Percentiles rank a stretch among this genome's conserved stretches.
phyloP scores from a whole-genome alignment of 2,888 invertebrate genomes.

The Tachina lurida region DNA sequence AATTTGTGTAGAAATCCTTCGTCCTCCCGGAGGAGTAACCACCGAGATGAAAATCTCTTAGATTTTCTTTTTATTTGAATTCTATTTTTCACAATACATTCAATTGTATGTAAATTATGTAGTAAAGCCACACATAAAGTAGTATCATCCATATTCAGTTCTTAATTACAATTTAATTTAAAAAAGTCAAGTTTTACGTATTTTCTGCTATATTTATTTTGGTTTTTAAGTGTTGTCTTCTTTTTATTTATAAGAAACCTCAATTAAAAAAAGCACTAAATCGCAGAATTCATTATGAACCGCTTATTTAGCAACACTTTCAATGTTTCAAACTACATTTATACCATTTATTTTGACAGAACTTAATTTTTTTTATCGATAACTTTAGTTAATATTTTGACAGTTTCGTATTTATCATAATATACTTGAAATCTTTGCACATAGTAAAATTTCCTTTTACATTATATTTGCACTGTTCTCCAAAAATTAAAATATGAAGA shows the following conservation, averaged over 20 bases:
- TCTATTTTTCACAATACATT: neutral
- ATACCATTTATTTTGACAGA: too few relatives aligned
- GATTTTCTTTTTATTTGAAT: neutral
- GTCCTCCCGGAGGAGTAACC: conserved; percentile 17
- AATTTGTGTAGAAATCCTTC: conserved; percentile 23
- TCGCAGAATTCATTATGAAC: too few relatives aligned
- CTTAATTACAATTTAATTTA: neutral
- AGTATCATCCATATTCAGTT: neutral
- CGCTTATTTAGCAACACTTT: too few relatives aligned
- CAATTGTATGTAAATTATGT: conserved; percentile 1
- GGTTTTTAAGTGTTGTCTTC: neutral
- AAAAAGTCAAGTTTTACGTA: neutral
- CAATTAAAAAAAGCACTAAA: neutral
- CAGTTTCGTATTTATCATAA: too few relatives aligned
- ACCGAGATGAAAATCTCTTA: conserved; percentile 13
- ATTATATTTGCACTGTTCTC: too few relatives aligned
- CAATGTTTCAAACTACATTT: too few relatives aligned
- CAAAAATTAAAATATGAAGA: too few relatives aligned
- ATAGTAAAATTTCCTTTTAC: too few relatives aligned
- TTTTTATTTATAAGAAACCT: neutral
- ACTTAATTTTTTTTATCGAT: too few relatives aligned
- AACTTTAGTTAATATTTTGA: too few relatives aligned
- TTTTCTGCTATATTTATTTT: neutral
- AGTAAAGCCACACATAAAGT: neutral
- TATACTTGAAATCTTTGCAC: too few relatives aligned